Evolutionary conservation across 2,797 vertebrate genomes (phyloP).

Genomic region (Clamator glandarius): DNA sequence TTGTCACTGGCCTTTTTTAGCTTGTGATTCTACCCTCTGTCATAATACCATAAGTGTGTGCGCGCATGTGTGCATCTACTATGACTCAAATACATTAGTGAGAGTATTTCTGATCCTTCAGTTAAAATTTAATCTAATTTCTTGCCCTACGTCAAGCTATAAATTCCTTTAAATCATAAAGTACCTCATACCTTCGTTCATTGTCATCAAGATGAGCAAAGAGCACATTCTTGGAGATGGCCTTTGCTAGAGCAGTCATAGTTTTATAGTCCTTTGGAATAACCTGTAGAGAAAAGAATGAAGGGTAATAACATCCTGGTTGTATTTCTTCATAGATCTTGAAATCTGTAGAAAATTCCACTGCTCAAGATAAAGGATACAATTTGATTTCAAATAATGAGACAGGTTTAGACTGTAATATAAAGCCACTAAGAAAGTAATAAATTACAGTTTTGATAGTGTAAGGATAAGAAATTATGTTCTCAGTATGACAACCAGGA

Average conservation of each 20-base stretch:
- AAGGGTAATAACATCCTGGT: neutral
- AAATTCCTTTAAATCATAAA: neutral
- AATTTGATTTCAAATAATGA: slow-evolving; percentile 4
- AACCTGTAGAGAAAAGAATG: slow-evolving; percentile 80
- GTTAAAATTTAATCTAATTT: neutral
- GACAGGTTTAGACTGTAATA: neutral
- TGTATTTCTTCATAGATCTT: neutral
- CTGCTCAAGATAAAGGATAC: neutral
- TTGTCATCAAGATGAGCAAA: slow-evolving; percentile 97
- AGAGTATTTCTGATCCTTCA: neutral
- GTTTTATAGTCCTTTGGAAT: slow-evolving; percentile 99
- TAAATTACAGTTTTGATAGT: neutral
- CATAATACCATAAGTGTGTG: neutral
- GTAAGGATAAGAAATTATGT: neutral
- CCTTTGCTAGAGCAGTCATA: slow-evolving; percentile 96
- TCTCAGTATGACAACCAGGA: neutral
- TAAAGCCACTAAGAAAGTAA: neutral
- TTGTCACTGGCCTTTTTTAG: neutral
- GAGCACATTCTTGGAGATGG: slow-evolving; percentile 97
- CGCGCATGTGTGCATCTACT: neutral
- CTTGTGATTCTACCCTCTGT: neutral
- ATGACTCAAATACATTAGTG: neutral
- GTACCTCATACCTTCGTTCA: slow-evolving; percentile 90
- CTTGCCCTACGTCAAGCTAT: neutral
- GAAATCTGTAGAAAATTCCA: neutral